Evolutionary conservation across 2,888 invertebrate species (phyloP).

Genomic region (Eupithecia subfuscata): DNA sequence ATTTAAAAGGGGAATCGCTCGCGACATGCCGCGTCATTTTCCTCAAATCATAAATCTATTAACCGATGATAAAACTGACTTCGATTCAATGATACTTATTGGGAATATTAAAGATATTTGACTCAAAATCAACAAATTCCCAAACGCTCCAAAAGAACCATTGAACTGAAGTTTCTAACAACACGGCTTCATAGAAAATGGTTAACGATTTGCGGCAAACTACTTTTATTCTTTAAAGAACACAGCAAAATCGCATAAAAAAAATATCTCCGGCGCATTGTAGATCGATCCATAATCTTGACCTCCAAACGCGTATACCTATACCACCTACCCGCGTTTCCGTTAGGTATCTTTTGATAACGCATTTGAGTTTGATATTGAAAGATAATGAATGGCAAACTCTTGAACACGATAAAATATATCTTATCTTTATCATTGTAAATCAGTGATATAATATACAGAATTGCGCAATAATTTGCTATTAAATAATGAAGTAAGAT

Average conservation of each 20-base stretch:
- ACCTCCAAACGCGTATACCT: background rate
- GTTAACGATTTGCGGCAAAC: too few species aligned
- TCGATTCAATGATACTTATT: too few species aligned
- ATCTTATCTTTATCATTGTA: conserved; percentile 7
- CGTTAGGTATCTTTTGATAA: conserved; percentile 13
- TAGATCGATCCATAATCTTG: background rate
- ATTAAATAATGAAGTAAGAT: background rate
- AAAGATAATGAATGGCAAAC: conserved; percentile 13
- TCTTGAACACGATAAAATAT: conserved; percentile 6
- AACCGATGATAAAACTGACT: too few species aligned
- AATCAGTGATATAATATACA: conserved; percentile 15
- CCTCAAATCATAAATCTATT: background rate
- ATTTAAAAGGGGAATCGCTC: too few species aligned
- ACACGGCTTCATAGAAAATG: too few species aligned
- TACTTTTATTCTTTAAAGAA: too few species aligned
- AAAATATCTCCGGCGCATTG: background rate
- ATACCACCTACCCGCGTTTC: conserved; percentile 14
- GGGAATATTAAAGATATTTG: too few species aligned
- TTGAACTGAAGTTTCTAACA: too few species aligned
- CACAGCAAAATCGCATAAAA: background rate
- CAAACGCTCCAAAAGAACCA: background rate
- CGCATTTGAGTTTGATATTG: conserved; percentile 3
- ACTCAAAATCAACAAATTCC: background rate
- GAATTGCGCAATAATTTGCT: background rate
- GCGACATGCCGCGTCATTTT: background rate